phyloP scores from a whole-genome alignment of 2,113 vertebrate genomes.

The Trogon surrucura region DNA sequence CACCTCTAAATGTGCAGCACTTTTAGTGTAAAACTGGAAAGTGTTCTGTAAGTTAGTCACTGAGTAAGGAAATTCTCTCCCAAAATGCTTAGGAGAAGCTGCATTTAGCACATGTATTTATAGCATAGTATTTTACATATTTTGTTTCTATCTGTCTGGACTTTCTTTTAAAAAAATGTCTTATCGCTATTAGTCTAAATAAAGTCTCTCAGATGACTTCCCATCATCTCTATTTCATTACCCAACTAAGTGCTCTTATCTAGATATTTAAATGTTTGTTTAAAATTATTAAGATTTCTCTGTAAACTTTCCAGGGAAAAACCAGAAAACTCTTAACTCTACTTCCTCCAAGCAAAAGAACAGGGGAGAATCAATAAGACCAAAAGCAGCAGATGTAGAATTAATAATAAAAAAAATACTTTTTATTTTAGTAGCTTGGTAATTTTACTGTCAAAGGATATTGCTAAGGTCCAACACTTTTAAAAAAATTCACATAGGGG shows the following conservation, averaged over 20 bases:
- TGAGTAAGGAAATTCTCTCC: not conserved
- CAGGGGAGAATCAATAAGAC: not conserved
- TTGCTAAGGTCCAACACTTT: not conserved
- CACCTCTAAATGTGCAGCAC: not conserved
- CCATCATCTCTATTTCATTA: constrained; percentile 11
- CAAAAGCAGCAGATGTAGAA: not conserved
- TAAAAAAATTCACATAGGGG: not conserved
- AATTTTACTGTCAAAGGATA: not conserved
- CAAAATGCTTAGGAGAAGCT: not conserved
- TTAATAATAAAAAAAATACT: not conserved
- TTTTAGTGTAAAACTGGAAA: not conserved
- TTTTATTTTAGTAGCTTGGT: not conserved
- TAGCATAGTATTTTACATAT: constrained; percentile 29
- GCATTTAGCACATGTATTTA: constrained; percentile 3
- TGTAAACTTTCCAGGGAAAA: constrained; percentile 31
- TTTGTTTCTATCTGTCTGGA: constrained; percentile 38
- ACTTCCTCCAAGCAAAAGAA: not conserved
- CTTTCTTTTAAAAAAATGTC: not conserved
- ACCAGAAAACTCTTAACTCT: not conserved
- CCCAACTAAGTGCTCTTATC: not conserved
- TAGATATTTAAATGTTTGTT: constrained; percentile 36
- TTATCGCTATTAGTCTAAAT: constrained; percentile 40
- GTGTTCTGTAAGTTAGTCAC: not conserved
- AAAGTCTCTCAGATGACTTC: constrained; percentile 6
- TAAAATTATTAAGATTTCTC: constrained; percentile 37